A percentile compares a stretch with the other conserved stretches of the same genome.
These are phyloP conservation scores for Cyclargus thomasi DNA, from an alignment of 1,140 invertebrate species.

Conservation along the genomic window DNA sequence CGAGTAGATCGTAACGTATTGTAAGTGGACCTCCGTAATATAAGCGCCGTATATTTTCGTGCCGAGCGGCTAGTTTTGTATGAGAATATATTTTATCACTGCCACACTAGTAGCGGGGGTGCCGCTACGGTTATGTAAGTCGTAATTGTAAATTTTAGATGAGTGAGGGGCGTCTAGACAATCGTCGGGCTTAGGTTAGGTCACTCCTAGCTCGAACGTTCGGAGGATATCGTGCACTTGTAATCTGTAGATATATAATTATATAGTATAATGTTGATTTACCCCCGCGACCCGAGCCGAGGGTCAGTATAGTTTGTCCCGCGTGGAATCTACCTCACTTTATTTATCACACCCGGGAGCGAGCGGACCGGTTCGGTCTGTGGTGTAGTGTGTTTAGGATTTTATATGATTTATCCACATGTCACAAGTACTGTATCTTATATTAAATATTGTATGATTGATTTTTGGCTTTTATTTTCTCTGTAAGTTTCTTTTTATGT, in stretches of 20 bases:
- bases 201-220: conserved; percentile 72
- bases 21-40: background rate
- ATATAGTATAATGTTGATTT: conserved; percentile 72
- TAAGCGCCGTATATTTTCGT: conserved; percentile 15
- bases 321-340: conserved; percentile 68
- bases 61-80: conserved; percentile 19
- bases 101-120: conserved; percentile 46
- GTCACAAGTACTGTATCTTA: conserved; percentile 74
- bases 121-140: conserved; percentile 27
- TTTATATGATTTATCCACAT: conserved; percentile 68
- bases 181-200: conserved; percentile 27
- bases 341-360: conserved; percentile 72
- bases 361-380: conserved; percentile 51
- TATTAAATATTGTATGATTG: conserved; percentile 75
- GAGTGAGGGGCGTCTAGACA: conserved; percentile 17
- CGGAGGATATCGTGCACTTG: conserved; percentile 62
- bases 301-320: conserved; percentile 67
- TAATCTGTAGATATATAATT: conserved; percentile 74
- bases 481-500: no score
- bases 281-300: conserved; percentile 55
- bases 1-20: conserved; percentile 6
- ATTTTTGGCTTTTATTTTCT: conserved; percentile 58
- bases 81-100: conserved; percentile 67
- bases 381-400: conserved; percentile 57
- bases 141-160: conserved; percentile 2